Evolutionary conservation across 1,140 invertebrate species (phyloP), one percentile per base, ranked within the genome.

Genomic region (Prorops nasuta): DNA sequence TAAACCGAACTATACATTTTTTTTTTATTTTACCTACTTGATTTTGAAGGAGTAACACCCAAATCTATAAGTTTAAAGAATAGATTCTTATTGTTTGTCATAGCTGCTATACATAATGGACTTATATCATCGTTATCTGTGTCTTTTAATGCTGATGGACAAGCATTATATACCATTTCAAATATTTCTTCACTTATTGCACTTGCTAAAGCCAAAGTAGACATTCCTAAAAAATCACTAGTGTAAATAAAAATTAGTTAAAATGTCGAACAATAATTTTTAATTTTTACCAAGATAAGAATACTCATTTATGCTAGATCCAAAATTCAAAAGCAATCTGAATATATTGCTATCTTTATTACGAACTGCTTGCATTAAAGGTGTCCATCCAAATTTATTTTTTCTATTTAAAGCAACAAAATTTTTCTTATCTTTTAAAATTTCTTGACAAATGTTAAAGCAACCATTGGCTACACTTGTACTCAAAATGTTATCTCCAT

Each of bases 351-450:
- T 40, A 55, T 81, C 68, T 48, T 69, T 70, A 57, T 77, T 76
- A 38, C 80, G 63, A 49, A 79, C 56, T 3, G 79, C 79, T 54
- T 79, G 73, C 79, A 81, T 81, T 19, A 81, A 46, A 6, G 80
- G 79, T 7, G 79, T n/a, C n/a, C n/a, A n/a, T n/a, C n/a, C n/a
- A n/a, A n/a, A n/a, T n/a, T n/a, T n/a, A n/a, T n/a, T n/a, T 79
- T 69, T 37, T 67, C 60, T 44, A 63, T 72, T 42, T 4, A 28
- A 6, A 10, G 10, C 10, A 6, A 6, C 10, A 28, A 6, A 10
- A 10, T n/a, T n/a, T n/a, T n/a, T n/a, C n/a, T n/a, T n/a, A n/a
- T n/a, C n/a, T n/a, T n/a, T n/a, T 38, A 76, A 57, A 50, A 76
- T 68, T 44, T 58, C 55, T 38, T 63, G 63, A 21, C 63, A 47